These are phyloP conservation scores for Theonella swinhoei DNA, from an alignment of 37 sponge, comb jelly and placozoan genomes.

Conservation along the genomic window DNA sequence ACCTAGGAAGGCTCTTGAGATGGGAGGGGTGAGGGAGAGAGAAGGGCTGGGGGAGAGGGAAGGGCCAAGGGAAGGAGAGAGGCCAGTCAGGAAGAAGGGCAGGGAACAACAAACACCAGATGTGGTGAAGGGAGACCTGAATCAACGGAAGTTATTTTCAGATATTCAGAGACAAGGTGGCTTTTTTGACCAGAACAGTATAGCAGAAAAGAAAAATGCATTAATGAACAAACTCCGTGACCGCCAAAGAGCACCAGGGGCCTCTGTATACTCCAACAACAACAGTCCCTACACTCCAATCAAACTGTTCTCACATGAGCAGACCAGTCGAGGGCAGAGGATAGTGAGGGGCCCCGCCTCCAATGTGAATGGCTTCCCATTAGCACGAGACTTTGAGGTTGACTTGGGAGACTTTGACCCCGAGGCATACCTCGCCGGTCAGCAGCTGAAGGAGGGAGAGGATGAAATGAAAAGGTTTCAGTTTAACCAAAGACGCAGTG, in stretches of 20 bases:
- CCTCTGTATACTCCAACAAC: too few relatives aligned
- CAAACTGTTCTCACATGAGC: too few relatives aligned
- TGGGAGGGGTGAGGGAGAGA: background rate
- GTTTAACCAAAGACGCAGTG: constrained; percentile 72
- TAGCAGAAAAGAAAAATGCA: too few relatives aligned
- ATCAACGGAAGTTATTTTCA: background rate
- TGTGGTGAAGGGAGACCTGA: background rate
- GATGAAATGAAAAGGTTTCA: constrained; percentile 49
- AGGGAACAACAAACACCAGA: background rate
- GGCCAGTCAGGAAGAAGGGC: background rate
- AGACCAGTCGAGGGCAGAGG: too few relatives aligned
- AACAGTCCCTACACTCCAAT: too few relatives aligned
- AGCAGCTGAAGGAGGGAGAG: constrained; percentile 27
- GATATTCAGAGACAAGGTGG: background rate
- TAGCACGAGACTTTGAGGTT: background rate
- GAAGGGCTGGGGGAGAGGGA: background rate
- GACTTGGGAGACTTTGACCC: constrained; percentile 40
- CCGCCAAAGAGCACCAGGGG: too few relatives aligned
- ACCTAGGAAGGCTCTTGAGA: background rate
- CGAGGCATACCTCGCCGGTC: constrained; percentile 47
- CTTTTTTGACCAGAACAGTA: background rate
- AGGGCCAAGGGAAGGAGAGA: too few relatives aligned
- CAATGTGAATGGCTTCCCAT: background rate
- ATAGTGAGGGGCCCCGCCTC: background rate
- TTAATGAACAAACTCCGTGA: too few relatives aligned